These are phyloP conservation scores for Melipona beecheii DNA, from an alignment of 2,888 invertebrate genomes.

Conservation along the genomic window DNA sequence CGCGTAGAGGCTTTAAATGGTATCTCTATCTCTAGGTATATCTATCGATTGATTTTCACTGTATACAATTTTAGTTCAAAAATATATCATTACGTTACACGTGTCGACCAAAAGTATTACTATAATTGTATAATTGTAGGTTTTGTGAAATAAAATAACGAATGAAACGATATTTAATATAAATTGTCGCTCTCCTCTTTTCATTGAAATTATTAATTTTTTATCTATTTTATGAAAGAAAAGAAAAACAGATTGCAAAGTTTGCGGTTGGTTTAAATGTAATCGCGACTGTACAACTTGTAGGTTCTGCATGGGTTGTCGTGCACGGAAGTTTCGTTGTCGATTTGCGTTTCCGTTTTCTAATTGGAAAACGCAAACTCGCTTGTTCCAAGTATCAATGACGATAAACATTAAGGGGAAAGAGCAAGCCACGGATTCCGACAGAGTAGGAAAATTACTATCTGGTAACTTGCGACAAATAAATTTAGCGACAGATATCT, in stretches of 20 bases:
- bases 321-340: conserved; percentile 43
- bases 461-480: background rate
- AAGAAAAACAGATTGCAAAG: background rate
- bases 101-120: background rate
- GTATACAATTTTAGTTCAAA: background rate
- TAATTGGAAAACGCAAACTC: conserved; percentile 6
- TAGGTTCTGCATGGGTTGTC: conserved; percentile 54
- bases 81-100: background rate
- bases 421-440: rapidly evolving
- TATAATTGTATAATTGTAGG: conserved; percentile 13
- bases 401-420: background rate
- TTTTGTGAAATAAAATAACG: conserved; percentile 22
- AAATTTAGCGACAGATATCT: background rate
- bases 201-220: background rate
- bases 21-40: background rate
- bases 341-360: conserved; percentile 45
- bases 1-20: background rate
- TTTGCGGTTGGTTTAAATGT: background rate
- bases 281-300: conserved; percentile 11
- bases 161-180: background rate
- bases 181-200: background rate
- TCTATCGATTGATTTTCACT: background rate
- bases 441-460: background rate
- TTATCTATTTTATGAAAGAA: background rate
- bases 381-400: conserved; percentile 10